Percentiles rank a stretch among this genome's conserved stretches.
Conservation (phyloP, 2,888 invertebrate genomes). For the Drosophila affinis region DNA sequence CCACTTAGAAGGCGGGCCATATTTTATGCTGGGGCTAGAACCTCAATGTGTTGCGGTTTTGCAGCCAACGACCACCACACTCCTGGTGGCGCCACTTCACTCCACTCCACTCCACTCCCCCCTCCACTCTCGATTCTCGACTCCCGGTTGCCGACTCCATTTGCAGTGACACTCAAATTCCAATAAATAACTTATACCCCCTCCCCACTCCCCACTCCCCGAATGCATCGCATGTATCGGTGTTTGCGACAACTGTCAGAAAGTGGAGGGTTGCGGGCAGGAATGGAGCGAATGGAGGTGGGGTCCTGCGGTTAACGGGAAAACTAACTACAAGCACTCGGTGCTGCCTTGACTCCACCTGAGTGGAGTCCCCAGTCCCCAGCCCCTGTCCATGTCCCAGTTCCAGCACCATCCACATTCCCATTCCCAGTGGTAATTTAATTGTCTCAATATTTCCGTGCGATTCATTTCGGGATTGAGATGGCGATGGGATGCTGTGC, state of each 20-base stretch:
- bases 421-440: conserved; percentile 47
- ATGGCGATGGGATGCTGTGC: conserved; percentile 1
- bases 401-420: not conserved
- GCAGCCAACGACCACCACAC: conserved; percentile 18
- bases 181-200: conserved; percentile 61
- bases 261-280: not conserved
- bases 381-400: not conserved
- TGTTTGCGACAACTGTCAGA: conserved; percentile 57
- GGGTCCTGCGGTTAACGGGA: not conserved
- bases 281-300: not conserved
- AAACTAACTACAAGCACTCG: conserved; percentile 7
- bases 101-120: not conserved
- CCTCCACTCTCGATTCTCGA: conserved; percentile 9
- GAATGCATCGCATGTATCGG: conserved; percentile 45
- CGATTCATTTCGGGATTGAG: conserved; percentile 17
- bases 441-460: conserved; percentile 56
- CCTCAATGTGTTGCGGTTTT: conserved; percentile 55
- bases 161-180: conserved; percentile 65
- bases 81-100: not conserved
- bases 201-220: not conserved
- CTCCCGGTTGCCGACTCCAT: conserved; percentile 10
- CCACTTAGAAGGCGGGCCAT: conserved; percentile 44
- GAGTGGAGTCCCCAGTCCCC: not conserved
- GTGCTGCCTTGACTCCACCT: not conserved
- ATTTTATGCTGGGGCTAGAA: conserved; percentile 37